Percentiles rank a stretch among this genome's conserved stretches.
These are phyloP conservation scores for Silurus glanis DNA, from an alignment of 2,113 vertebrate genomes.

Conservation along the genomic window DNA sequence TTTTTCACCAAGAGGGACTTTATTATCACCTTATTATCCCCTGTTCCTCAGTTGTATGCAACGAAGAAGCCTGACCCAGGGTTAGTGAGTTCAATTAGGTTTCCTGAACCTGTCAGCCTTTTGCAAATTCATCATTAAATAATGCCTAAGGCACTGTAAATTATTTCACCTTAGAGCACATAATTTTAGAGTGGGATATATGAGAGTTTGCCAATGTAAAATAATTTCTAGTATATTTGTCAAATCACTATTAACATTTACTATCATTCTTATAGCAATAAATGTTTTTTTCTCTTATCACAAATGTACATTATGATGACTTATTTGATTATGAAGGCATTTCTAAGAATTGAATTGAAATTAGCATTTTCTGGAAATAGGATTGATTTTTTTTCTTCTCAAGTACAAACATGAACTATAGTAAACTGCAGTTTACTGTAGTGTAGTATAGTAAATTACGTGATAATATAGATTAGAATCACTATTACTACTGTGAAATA, in stretches of 20 bases:
- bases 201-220: not conserved
- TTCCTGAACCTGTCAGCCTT: not conserved
- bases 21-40: not conserved
- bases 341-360: too few relatives aligned
- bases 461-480: not conserved
- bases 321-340: too few relatives aligned
- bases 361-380: too few relatives aligned
- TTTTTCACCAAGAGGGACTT: not conserved
- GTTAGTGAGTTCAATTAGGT: slow-evolving; percentile 40
- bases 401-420: not conserved
- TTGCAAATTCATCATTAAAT: not conserved
- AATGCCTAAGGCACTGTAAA: not conserved
- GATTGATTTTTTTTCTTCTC: not conserved
- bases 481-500: not conserved
- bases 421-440: not conserved
- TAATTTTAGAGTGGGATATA: not conserved
- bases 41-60: not conserved
- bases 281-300: too few relatives aligned
- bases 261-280: too few relatives aligned
- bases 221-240: not conserved
- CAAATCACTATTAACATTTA: too few relatives aligned
- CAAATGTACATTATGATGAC: too few relatives aligned
- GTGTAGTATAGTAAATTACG: not conserved
- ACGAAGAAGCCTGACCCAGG: not conserved
- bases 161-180: too few relatives aligned